phyloP scores from a whole-genome alignment of 2,888 invertebrate species.

The Acanthosepion lycidas region DNA sequence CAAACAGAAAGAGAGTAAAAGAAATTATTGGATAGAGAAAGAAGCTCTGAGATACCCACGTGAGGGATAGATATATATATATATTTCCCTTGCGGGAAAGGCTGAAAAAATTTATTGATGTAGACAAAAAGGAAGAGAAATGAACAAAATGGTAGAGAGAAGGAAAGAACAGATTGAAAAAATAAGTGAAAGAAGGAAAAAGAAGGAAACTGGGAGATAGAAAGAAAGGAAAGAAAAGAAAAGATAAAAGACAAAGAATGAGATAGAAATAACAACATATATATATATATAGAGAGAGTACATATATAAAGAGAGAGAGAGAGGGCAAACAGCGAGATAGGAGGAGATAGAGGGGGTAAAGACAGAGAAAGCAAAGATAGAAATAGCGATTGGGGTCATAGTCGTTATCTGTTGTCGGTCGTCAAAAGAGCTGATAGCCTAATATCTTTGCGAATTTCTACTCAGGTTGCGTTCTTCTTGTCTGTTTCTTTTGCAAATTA shows the following conservation, averaged over 20 bases:
- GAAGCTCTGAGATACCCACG: background rate
- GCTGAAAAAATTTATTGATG: too few species aligned
- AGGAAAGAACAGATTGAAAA: too few species aligned
- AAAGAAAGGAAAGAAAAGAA: too few species aligned
- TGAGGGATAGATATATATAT: background rate
- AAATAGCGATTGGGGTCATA: background rate
- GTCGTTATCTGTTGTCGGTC: background rate
- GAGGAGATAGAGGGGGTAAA: background rate
- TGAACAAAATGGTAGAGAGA: background rate
- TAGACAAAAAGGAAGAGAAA: background rate
- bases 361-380: background rate
- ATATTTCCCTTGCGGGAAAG: too few species aligned
- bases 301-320: background rate
- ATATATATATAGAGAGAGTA: background rate
- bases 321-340: background rate
- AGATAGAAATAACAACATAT: background rate
- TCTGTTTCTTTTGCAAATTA: constrained; percentile 8
- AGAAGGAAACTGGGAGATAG: too few species aligned
- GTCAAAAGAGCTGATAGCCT: background rate
- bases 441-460: constrained; percentile 24
- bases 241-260: background rate
- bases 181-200: too few species aligned
- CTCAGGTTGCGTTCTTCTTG: constrained; percentile 17
- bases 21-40: background rate
- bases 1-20: background rate